Conservation (phyloP, 2,797 vertebrate species). For the Pelobates cultripes region DNA sequence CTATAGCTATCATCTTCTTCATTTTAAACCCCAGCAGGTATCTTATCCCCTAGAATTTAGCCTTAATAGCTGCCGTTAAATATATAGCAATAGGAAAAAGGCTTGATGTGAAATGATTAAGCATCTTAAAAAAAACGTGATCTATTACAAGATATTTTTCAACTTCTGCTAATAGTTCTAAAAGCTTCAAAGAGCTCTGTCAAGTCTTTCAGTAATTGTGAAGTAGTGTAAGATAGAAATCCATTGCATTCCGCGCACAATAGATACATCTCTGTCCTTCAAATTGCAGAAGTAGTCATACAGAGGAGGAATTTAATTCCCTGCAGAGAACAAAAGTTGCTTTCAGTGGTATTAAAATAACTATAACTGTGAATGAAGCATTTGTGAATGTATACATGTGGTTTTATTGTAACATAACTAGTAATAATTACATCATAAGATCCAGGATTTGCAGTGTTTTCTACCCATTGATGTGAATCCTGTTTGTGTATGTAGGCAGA, state of each 20-base stretch:
- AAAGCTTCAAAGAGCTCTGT: conserved; percentile 19
- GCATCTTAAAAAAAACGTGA: background rate
- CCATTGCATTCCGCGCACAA: background rate
- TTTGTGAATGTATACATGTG: background rate
- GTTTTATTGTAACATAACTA: background rate
- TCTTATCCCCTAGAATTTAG: background rate
- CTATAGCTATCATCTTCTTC: background rate
- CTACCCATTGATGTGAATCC: no score
- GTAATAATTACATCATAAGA: no score
- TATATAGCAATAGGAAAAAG: background rate
- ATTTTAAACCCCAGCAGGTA: background rate
- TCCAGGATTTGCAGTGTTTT: no score
- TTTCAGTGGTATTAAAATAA: background rate
- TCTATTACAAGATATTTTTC: background rate
- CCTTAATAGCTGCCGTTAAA: background rate
- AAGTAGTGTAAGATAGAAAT: conserved; percentile 1
- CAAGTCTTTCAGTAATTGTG: conserved; percentile 11
- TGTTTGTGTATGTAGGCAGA: no score
- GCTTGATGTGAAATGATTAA: background rate
- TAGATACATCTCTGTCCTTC: conserved; percentile 5
- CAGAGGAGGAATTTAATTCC: conserved; percentile 14
- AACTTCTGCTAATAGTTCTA: conserved; percentile 13
- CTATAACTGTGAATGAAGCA: conserved; percentile 1
- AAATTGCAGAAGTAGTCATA: conserved; percentile 19
- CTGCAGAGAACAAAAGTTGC: background rate